phyloP scores from a whole-genome alignment of 2,797 vertebrate species.

The Semotilus atromaculatus region DNA sequence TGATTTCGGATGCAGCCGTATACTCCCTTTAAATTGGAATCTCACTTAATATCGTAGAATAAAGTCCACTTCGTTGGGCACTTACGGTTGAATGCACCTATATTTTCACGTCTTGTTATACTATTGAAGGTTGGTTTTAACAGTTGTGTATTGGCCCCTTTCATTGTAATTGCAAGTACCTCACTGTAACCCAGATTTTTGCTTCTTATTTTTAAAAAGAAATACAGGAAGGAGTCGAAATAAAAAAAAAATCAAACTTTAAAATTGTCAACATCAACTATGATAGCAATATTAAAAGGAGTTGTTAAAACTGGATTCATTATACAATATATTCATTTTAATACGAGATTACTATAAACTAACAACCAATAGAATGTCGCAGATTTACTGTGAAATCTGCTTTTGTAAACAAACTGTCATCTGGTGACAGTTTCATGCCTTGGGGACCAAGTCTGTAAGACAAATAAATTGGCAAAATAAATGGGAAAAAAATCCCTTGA shows the following conservation, averaged over 20 bases:
- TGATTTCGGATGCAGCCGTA: too few relatives aligned
- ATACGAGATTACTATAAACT: not conserved
- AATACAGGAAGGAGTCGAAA: not conserved
- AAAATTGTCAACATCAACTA: not conserved
- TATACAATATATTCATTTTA: not conserved
- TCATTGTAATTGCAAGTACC: not conserved
- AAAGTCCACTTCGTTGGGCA: too few relatives aligned
- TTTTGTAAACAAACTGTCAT: slow-evolving; percentile 15
- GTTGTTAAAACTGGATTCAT: not conserved
- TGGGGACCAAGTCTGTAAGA: not conserved
- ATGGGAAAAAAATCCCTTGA: not conserved
- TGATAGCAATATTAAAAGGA: not conserved
- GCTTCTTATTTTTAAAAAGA: not conserved
- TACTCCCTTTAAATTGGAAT: not conserved
- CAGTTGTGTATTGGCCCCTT: not conserved
- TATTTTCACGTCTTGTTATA: not conserved
- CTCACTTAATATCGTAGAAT: not conserved
- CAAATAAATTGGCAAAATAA: not conserved
- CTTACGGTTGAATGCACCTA: not conserved
- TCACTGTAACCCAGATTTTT: not conserved
- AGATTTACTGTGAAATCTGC: slow-evolving; percentile 1
- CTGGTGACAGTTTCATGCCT: slow-evolving; percentile 13
- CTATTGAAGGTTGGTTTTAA: not conserved
- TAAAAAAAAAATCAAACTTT: too few relatives aligned
- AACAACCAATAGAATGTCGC: not conserved